A percentile compares a stretch with the other conserved stretches of the same genome.
These are phyloP conservation scores for Gallinago paraguaiae DNA, from an alignment of 2,113 vertebrate genomes.

Conservation along the genomic window DNA sequence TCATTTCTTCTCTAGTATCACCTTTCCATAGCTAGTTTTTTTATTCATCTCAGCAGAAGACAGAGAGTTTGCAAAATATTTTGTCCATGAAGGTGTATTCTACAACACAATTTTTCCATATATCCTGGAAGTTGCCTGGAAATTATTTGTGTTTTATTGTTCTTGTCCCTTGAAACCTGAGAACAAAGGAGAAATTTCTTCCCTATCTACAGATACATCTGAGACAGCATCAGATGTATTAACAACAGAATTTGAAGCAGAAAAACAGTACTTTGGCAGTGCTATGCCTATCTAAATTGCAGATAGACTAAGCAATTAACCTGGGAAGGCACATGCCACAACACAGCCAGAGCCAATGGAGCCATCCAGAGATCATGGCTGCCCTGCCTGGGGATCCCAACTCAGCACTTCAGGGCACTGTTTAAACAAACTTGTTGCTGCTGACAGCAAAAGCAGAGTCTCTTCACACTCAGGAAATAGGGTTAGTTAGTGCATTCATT, in stretches of 20 bases:
- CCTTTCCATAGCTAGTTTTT: background rate
- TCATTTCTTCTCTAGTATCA: background rate
- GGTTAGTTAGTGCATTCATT: background rate
- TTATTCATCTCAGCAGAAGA: background rate
- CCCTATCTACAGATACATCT: background rate
- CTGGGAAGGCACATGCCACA: background rate
- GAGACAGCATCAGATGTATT: background rate
- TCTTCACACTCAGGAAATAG: background rate
- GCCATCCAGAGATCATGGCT: rapidly evolving
- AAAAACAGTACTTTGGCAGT: background rate
- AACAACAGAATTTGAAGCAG: background rate
- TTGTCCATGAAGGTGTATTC: background rate
- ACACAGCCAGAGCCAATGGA: background rate
- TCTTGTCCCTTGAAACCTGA: background rate
- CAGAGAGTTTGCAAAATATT: background rate
- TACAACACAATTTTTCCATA: background rate
- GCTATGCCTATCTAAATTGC: background rate
- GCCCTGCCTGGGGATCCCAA: rapidly evolving
- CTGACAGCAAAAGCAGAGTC: background rate
- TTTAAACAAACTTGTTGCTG: background rate
- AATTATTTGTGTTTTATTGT: background rate
- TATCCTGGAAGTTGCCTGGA: background rate
- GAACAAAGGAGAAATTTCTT: background rate
- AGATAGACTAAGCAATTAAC: background rate
- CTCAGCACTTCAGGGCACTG: background rate